These are phyloP conservation scores for Drosophila subquinaria DNA, from an alignment of 2,888 invertebrate genomes.

Conservation along the genomic window DNA sequence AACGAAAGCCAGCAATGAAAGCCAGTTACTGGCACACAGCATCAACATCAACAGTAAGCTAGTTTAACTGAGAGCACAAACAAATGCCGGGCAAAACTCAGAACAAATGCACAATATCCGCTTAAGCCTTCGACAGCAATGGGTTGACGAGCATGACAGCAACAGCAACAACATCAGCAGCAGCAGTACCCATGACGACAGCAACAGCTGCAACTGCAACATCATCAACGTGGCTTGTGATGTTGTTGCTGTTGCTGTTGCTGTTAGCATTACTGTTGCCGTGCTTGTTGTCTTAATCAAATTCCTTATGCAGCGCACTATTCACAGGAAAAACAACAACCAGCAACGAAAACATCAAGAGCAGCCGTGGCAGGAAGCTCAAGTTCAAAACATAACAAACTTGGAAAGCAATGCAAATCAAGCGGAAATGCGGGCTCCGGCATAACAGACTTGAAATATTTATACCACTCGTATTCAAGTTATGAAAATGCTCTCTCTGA, in stretches of 20 bases:
- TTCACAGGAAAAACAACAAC: constrained; percentile 69
- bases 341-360: constrained; percentile 50
- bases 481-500: constrained; percentile 58
- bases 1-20: constrained; percentile 33
- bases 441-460: constrained; percentile 44
- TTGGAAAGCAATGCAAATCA: constrained; percentile 78
- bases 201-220: constrained; percentile 62
- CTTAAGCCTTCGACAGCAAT: constrained; percentile 78
- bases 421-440: constrained; percentile 73
- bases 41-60: constrained; percentile 69
- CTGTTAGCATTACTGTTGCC: constrained; percentile 46
- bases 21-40: constrained; percentile 51
- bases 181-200: constrained; percentile 22
- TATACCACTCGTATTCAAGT: constrained; percentile 20
- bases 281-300: constrained; percentile 75
- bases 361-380: constrained; percentile 67
- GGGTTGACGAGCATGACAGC: constrained; percentile 46
- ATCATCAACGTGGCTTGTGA: constrained; percentile 58
- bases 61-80: constrained; percentile 74
- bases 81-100: constrained; percentile 66
- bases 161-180: constrained; percentile 18
- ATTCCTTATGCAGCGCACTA: constrained; percentile 76
- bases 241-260: constrained; percentile 31
- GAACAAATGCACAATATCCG: constrained; percentile 77
- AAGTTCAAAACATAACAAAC: constrained; percentile 82